Conservation (phyloP, 2,797 vertebrate genomes). For the Podarcis lilfordi region DNA sequence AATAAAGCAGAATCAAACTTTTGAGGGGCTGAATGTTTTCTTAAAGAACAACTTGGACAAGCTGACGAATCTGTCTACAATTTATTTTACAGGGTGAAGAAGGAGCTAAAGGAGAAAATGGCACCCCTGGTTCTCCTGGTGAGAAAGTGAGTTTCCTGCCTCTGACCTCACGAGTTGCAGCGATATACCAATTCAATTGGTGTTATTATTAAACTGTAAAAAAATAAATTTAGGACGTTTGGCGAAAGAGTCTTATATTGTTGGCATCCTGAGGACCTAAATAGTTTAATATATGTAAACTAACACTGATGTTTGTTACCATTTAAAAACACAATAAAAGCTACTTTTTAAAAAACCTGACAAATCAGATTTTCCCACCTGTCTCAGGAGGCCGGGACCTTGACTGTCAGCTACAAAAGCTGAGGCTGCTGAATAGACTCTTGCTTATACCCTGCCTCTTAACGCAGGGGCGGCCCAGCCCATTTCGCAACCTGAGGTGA, state of each 20-base stretch:
- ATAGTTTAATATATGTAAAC: background rate
- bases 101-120: slow-evolving; percentile 70
- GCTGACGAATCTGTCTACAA: background rate
- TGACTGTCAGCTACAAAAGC: too few relatives aligned
- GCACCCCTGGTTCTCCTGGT: slow-evolving; percentile 64
- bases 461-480: too few relatives aligned
- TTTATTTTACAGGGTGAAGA: slow-evolving; percentile 70
- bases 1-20: background rate
- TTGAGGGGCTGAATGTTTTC: background rate
- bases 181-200: background rate
- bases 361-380: background rate
- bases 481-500: too few relatives aligned
- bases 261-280: background rate
- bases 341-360: background rate
- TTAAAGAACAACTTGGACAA: background rate
- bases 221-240: background rate
- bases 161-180: background rate
- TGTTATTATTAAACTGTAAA: background rate
- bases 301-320: background rate
- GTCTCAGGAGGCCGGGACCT: background rate
- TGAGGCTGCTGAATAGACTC: too few relatives aligned
- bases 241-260: background rate
- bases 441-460: too few relatives aligned
- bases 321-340: background rate
- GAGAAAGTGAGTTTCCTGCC: slow-evolving; percentile 60